These are phyloP conservation scores for Psilanteris sp. DNA, from an alignment of 1,140 invertebrate species.

Conservation along the genomic window DNA sequence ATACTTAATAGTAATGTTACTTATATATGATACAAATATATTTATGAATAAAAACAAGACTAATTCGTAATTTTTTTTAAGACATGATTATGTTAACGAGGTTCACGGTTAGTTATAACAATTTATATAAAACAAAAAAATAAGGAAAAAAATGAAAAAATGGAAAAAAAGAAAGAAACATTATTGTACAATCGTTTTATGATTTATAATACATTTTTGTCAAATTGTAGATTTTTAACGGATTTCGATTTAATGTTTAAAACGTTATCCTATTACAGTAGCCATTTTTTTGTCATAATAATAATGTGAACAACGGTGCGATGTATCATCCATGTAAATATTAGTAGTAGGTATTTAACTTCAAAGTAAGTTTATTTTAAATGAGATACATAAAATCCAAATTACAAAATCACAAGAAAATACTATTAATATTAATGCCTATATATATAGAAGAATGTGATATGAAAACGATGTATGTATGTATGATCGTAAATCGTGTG, in stretches of 20 bases:
- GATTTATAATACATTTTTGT: conserved; percentile 29
- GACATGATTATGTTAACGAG: conserved; percentile 70
- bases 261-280: conserved; percentile 6
- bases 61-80: conserved; percentile 73
- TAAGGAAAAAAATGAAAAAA: conserved; percentile 64
- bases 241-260: conserved; percentile 2
- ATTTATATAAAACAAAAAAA: conserved; percentile 54
- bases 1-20: conserved; percentile 66
- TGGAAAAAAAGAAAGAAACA: neutral
- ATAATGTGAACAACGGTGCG: conserved; percentile 23
- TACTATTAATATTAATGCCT: conserved; percentile 50
- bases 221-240: conserved; percentile 16
- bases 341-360: conserved; percentile 13
- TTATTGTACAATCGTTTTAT: conserved; percentile 6
- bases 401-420: conserved; percentile 9
- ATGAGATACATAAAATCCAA: too few relatives aligned
- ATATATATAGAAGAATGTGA: conserved; percentile 68
- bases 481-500: conserved; percentile 70
- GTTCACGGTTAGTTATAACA: conserved; percentile 65
- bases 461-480: conserved; percentile 67
- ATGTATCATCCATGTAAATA: conserved; percentile 49
- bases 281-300: conserved; percentile 28
- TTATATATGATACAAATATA: conserved; percentile 66
- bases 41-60: conserved; percentile 65
- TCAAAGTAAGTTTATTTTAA: conserved; percentile 7